Conservation (phyloP, 2,113 vertebrate genomes). For the Mesocricetus auratus region DNA sequence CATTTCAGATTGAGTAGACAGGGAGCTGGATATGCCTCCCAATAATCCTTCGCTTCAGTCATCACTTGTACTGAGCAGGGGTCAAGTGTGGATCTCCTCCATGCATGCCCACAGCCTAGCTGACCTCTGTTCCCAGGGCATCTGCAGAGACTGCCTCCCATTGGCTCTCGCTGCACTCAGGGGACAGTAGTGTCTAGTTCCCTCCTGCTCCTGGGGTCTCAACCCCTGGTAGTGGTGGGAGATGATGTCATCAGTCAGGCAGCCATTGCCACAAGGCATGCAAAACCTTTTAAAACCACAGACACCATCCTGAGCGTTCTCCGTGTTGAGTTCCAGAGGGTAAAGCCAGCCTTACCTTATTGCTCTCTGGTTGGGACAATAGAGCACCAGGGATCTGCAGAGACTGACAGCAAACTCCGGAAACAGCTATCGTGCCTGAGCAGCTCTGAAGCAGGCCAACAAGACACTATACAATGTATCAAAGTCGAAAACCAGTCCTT, state of each 20-base stretch:
- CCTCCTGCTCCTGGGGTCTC: not conserved
- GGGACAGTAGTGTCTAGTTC: not conserved
- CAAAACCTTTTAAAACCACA: not conserved
- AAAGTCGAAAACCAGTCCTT: not conserved
- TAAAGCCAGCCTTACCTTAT: too few species aligned
- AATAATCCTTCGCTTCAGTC: not conserved
- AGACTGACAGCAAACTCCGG: not conserved
- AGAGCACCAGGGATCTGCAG: not conserved
- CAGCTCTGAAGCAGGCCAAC: not conserved
- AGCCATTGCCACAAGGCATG: not conserved
- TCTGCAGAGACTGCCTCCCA: not conserved
- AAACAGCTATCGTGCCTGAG: not conserved
- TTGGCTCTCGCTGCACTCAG: not conserved
- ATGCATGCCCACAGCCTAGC: not conserved
- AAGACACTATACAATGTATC: not conserved
- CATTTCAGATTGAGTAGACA: not conserved
- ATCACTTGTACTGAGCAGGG: too few species aligned
- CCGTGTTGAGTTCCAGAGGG: not conserved
- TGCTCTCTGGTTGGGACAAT: not conserved
- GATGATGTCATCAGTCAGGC: not conserved
- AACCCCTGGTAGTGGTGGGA: not conserved
- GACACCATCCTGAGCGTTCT: not conserved
- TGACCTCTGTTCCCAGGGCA: not conserved
- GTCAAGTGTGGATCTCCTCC: not conserved
- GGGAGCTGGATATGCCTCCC: not conserved